Base-by-base conservation (phyloP, 2,797 vertebrate genomes). In the Percopsis omiscomaycus region DNA sequence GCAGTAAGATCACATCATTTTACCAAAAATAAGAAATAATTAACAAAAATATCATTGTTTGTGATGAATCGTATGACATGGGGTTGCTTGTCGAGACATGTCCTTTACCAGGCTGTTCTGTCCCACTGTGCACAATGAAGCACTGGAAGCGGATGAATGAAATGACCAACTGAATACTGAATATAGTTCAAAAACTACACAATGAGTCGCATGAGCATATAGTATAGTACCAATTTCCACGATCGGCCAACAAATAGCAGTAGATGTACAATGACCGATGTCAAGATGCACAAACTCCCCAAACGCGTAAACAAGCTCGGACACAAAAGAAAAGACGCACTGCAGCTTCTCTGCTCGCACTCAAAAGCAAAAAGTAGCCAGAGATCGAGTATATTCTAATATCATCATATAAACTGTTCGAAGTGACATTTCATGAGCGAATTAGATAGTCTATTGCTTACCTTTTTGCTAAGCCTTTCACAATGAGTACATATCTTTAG, bases 401-500 rank as follows among this genome's bases (percentile, higher is more conserved):
- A 75, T 4, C 3, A 75, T 4, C 3, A 4, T 13, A 52, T n/a
- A 14, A 37, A 37, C 37, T 1, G 37, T 37, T 6, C 37, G 37
- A 37, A 9, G 37, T 6, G 6, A 37, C 37, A 37, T 9, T 9
- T 1, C 28, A 46, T 54, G 55, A 55, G 51, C 22, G 6, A 37
- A 11, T 55, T 55, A 22, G 22, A 22, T 28, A 52, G 12, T 49
- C 5, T 59, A 22, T 44, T 16, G 61, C 89, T 90, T 90, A 94
- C 93, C 93, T 93, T 93, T 86, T 92, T 93, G 80, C 75, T 82
- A 1, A 91, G 85, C 65, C 89, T 88, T 71, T 94, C 89, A 90
- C 93, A 94, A 74, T 90, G 86, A 74, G 86, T 67, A 76, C 93
- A 94, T 64, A 91, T 93, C 84, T 93, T 92, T 30, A 91, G 84